Evolutionary conservation across 2,797 vertebrate species (phyloP), one percentile per base, ranked within the genome.

Genomic region (Catamblyrhynchus diadema): DNA sequence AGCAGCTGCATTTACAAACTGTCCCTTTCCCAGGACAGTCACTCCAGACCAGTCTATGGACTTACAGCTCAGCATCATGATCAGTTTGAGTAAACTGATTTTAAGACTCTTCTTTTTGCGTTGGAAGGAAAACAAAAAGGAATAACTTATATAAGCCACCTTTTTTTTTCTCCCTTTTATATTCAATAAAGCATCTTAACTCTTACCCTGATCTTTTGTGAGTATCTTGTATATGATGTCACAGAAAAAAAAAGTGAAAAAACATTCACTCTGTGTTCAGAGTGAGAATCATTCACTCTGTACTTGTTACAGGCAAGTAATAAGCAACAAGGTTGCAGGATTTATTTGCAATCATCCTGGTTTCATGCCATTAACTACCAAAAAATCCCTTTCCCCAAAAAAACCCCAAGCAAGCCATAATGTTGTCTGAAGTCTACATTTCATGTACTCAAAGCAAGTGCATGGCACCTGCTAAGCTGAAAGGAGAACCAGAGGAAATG

Each of bases 101-200:
- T 67, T 47, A 59, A 39, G 20, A 13, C 6, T 28, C 17, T 3
- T 69, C 4, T 79, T 62, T n/a, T 47, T 24, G 2, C 5, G 1
- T 27, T 8, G 9, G 10, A 72, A 70, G 8, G 19, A 41, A 88
- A 81, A 51, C 3, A 72, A 33, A 50, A 51, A 53, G 3, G 82
- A 75, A 1, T 0, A 81, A 21, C 9, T 53, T 3, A 27, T 0
- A 24, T 5, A 74, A 37, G 3, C 23, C 56, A 22, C 1, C 0
- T 17, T 32, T 61, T 27, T 24, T 9, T 5, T 2, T 5, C 2
- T 20, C 11, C 47, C 21, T 71, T 90, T 88, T 25, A 67, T 61
- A 71, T 71, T 22, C 20, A 35, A 35, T 53, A 42, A 73, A 64
- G 2, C 27, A 47, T 20, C 20, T 59, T 53, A 48, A 56, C 6